Evolutionary conservation across 2,113 vertebrate species (phyloP).

Genomic region (Triplophysa dalaica): DNA sequence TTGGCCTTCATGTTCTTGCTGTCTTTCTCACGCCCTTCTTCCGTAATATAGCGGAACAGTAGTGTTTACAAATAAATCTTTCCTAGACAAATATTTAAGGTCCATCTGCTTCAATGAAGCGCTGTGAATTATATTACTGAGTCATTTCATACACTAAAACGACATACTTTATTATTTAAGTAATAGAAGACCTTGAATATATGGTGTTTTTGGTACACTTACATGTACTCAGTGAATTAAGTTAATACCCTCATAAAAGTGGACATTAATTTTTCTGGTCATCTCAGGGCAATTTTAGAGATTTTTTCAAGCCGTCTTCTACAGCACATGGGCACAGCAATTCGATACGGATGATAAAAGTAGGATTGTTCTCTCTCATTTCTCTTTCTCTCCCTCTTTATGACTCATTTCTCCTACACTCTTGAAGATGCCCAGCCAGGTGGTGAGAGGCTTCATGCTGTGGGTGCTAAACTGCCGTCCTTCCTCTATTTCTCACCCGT

Average conservation of each 20-base stretch:
- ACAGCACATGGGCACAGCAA: not conserved
- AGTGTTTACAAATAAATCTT: not conserved
- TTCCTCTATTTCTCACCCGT: conserved; percentile 42
- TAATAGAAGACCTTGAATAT: too few species aligned
- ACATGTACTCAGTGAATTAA: too few species aligned
- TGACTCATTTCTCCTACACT: not conserved
- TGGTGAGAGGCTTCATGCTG: conserved; percentile 39
- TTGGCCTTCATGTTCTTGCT: not conserved
- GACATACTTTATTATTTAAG: too few species aligned
- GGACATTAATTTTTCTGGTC: too few species aligned
- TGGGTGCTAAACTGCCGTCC: conserved; percentile 47
- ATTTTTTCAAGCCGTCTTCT: conserved; percentile 6
- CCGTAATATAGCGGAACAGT: not conserved
- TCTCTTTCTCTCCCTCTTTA: not conserved
- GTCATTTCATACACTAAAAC: not conserved
- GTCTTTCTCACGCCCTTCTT: not conserved
- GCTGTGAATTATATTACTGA: not conserved
- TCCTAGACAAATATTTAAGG: too few species aligned
- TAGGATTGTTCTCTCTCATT: not conserved
- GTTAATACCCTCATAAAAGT: too few species aligned
- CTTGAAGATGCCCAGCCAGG: conserved; percentile 39
- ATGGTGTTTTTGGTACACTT: too few species aligned
- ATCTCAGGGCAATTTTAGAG: too few species aligned
- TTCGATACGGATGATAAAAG: conserved; percentile 37
- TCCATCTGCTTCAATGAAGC: too few species aligned